Evolutionary conservation across 2,888 invertebrate species (phyloP), one percentile per base, ranked within the genome.

Genomic region (Ariolimax columbianus): DNA sequence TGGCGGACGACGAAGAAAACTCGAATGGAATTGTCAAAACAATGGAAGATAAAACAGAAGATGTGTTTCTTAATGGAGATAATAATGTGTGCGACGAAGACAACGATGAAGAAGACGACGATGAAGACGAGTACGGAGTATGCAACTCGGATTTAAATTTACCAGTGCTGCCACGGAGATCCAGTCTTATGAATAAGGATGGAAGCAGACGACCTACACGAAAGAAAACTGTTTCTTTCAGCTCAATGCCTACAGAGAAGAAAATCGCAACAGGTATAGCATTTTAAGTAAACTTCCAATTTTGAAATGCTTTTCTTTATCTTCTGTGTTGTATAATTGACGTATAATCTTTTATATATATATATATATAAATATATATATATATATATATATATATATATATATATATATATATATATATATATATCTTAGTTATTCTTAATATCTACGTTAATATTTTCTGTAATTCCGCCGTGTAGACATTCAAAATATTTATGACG

Each of bases 211-310:
- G 90, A 80, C 91, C 93, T 26, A 91, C 92, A 55, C 91, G 93
- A 77, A 93, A 94, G 91, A 94, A 94, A 90, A 94, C 94, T 26
- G 95, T 95, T 82, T 94, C 94, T 33, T 95, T 95, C 88, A 93
- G 94, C 88, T 93, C 93, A 73, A 93, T 94, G 93, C 93, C 93
- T 7, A 91, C 92, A 23, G 95, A 95, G 88, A 94, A 94, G 87
- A 95, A 95, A 89, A 95, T 95, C 82, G 94, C 95, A 72, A 95
- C 95, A 91, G 95, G 95, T 95, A 91, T n/a, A 59, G 7, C 19
- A 59, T 59, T 23, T 78, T 47, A 38, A 78, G 40, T 78, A 26
- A 14, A 63, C 40, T 14, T n/a, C 33, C n/a, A n/a, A n/a, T n/a
- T n/a, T n/a, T n/a, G n/a, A 72, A 7, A 0, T 40, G 40, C 7